Percentiles rank a stretch among this genome's conserved stretches.
Evolutionary conservation across 2,797 vertebrate genomes (phyloP).

Genomic region (Halcyon smyrnensis): DNA sequence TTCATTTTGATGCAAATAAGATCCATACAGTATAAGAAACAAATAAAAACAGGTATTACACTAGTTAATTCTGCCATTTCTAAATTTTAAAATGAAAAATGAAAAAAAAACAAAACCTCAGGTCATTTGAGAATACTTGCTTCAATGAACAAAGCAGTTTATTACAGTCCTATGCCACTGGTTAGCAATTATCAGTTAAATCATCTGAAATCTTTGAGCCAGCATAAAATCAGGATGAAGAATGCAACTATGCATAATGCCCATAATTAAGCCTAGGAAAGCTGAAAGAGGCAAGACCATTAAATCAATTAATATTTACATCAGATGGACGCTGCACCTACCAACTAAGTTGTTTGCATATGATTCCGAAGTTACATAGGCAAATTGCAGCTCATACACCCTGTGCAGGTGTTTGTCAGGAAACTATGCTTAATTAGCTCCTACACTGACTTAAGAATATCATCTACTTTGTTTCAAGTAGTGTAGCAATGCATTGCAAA

Average conservation of each 20-base stretch:
- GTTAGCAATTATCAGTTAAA: conserved; percentile 23
- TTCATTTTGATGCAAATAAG: background rate
- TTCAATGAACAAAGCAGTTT: background rate
- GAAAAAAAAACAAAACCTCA: background rate
- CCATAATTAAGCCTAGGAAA: background rate
- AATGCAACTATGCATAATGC: background rate
- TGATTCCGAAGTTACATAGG: background rate
- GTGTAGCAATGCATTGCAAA: background rate
- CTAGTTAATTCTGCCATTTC: background rate
- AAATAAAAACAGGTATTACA: background rate
- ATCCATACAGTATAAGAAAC: background rate
- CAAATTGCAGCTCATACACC: background rate
- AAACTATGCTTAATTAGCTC: background rate
- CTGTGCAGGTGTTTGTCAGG: background rate
- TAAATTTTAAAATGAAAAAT: background rate
- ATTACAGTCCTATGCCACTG: background rate
- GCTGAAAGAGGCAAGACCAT: background rate
- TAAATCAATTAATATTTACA: background rate
- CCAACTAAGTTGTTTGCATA: background rate
- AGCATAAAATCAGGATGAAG: background rate
- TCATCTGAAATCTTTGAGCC: background rate
- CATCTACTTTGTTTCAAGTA: background rate
- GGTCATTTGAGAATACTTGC: background rate
- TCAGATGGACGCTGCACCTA: background rate
- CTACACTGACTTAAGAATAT: background rate